These are phyloP conservation scores for Tetraodon nigroviridis DNA, from an alignment of 2,113 vertebrate species.

Conservation along the genomic window DNA sequence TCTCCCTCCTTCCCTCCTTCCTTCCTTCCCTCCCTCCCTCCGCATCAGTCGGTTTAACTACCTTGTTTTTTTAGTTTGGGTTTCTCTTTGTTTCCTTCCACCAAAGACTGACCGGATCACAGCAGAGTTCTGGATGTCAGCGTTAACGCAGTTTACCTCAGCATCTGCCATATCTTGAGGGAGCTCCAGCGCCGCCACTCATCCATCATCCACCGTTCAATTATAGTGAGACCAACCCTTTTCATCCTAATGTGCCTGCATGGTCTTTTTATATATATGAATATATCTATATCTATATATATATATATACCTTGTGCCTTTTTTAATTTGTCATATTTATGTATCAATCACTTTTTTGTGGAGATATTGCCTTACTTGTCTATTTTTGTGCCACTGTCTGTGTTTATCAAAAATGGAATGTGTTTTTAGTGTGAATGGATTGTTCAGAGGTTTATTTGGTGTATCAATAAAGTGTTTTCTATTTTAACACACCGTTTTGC, in stretches of 20 bases:
- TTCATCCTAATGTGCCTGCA: conserved; percentile 69
- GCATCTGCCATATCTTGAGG: conserved; percentile 30
- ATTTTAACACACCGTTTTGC: background rate
- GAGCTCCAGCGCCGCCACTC: conserved; percentile 7
- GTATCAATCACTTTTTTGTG: conserved; percentile 55
- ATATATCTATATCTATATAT: background rate
- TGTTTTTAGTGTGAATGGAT: conserved; percentile 60
- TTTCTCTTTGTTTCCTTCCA: conserved; percentile 19
- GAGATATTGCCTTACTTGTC: conserved; percentile 68
- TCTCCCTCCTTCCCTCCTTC: conserved; percentile 4
- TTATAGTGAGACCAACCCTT: conserved; percentile 50
- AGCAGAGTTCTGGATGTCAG: conserved; percentile 8
- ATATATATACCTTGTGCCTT: conserved; percentile 70
- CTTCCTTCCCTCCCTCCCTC: background rate
- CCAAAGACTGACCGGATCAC: conserved; percentile 45
- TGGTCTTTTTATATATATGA: conserved; percentile 48
- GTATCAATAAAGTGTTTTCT: conserved; percentile 19
- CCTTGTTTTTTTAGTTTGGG: conserved; percentile 9
- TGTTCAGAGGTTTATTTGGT: conserved; percentile 64
- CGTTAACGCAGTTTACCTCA: conserved; percentile 57
- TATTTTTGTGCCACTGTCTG: conserved; percentile 66
- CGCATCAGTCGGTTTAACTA: conserved; percentile 22
- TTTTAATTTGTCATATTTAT: conserved; percentile 67
- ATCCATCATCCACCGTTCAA: conserved; percentile 1
- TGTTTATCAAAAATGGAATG: conserved; percentile 40